Base-by-base conservation (phyloP, 35 echinoderm and acorn worm genomes). In the Heliocidaris erythrogramma region DNA sequence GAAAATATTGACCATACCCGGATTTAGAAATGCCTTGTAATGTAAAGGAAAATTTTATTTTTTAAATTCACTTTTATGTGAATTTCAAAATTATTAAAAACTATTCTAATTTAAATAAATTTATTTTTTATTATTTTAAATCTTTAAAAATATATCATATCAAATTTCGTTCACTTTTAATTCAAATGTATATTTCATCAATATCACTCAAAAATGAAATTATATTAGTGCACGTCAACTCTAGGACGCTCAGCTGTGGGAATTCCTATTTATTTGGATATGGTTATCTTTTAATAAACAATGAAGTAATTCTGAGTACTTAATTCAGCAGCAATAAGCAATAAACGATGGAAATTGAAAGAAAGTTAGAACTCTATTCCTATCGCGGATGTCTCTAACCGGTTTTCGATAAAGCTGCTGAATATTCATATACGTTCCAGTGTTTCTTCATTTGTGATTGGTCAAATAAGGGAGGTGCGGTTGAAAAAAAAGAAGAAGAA, bases 1-100 rank as follows among this genome's bases (percentile, higher is more conserved):
- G 85, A 96, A 95, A 97, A 93, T 94, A 95, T 30, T 49, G 29
- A 95, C 86, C 12, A 87, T 88, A 86, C 84, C 94, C 95, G 91
- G 91, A 92, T 92, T 10, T 48, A 48, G 5, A 92, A 49, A 11
- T 90, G 29, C n/a, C 14, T 92, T 92, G 30, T 88, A 60, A n/a
- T 94, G 85, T 31, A 30, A 11, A 21, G 30, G 49, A 27, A 94
- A 32, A 32, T 71, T 9, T 2, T 94, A 94, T 59, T 93, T 29
- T 29, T 13, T 94, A 30, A 30, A 69, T 61, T 30, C 47, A 14
- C 7, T 7, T 12, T 30, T 94, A 47, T 10, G 50, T 49, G 30
- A 30, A 1, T 13, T 47, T 49, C 11, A 14, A 50, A 52, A 7
- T 93, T 13, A 5, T 1, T 12, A 93, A 30, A 30, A 65, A 30